Base-by-base conservation (phyloP, 1,140 invertebrate genomes). In the Drosophila fuyamai region DNA sequence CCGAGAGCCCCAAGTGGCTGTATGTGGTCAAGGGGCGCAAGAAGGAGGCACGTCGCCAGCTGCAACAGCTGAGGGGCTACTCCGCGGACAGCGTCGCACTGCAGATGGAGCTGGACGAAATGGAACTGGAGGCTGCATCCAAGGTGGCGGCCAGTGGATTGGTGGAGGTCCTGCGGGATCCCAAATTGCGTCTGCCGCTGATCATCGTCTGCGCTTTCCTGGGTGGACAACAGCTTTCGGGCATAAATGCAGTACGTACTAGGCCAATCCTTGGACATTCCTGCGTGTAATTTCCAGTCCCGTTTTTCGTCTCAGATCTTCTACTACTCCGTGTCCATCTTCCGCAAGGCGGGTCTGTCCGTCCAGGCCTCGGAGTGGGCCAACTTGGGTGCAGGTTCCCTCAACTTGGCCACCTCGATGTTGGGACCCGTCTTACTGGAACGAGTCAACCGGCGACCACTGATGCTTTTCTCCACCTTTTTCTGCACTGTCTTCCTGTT, bases 1-100 rank as follows among this genome's bases (percentile, higher is more conserved):
- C 97, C 0, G 97, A 97, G 91, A 97, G 96, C 93, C 97, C 97
- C 1, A 97, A 97, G 90, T 98, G 96, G 93, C 93, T 98, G n/a
- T 97, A 94, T 77, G 93, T 96, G 38, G 93, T 97, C 13, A 95
- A 93, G 86, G 94, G 94, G 23, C 90, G 96, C 63, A 94, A 94
- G 61, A 92, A 94, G 23, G 91, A 92, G 71, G 96, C 96, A 29
- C 60, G 78, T 0, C 46, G 29, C 1, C 66, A 84, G 46, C 88
- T 96, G 44, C 93, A 77, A 27, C 46, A 47, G 5, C 54, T 92
- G 27, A 76, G 91, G 6, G 88, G 88, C 1, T 78, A 74, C 46
- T 23, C 57, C 12, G 7, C 40, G 1, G 44, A 56, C 41, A 91
- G 90, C 8, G 84, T 91, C 61, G 50, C 82, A 6, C 58, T 85